Evolutionary conservation across 2,113 vertebrate genomes (phyloP).

Genomic region (Sander vitreus): DNA sequence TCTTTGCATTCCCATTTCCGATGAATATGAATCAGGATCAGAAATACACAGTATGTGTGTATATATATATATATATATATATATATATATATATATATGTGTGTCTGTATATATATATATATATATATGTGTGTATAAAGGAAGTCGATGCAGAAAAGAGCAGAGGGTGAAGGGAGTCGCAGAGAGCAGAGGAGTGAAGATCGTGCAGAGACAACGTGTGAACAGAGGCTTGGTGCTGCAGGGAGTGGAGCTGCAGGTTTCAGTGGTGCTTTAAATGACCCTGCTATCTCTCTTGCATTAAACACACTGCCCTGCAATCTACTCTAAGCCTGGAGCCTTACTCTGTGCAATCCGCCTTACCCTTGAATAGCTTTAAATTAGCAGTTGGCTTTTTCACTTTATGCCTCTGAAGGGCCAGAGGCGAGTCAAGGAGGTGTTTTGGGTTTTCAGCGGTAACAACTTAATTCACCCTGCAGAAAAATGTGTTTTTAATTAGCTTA

Average conservation of each 20-base stretch:
- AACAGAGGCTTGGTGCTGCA: slow-evolving; percentile 44
- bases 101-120: too few relatives aligned
- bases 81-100: too few relatives aligned
- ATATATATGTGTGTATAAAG: too few relatives aligned
- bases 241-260: slow-evolving; percentile 62
- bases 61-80: too few relatives aligned
- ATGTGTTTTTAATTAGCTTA: slow-evolving; percentile 68
- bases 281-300: slow-evolving; percentile 73
- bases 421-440: slow-evolving; percentile 10
- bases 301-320: slow-evolving; percentile 78
- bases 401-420: slow-evolving; percentile 60
- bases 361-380: slow-evolving; percentile 78
- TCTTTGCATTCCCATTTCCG: slow-evolving; percentile 19
- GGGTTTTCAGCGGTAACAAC: slow-evolving; percentile 44
- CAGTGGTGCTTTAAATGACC: slow-evolving; percentile 75
- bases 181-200: slow-evolving; percentile 25
- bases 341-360: slow-evolving; percentile 79
- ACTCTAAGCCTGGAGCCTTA: slow-evolving; percentile 76
- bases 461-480: slow-evolving; percentile 53
- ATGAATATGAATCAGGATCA: neutral
- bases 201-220: neutral
- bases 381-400: slow-evolving; percentile 74
- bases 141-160: neutral
- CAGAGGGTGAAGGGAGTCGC: neutral
- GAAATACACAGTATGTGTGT: too few relatives aligned